These are phyloP conservation scores for Macaca fascicularis DNA, from an alignment of 2,113 vertebrate genomes.

Conservation along the genomic window T2T-MFA8v1.1 NC_088395.1:97709001-97709500, in stretches of 20 bases:
- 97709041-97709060: neutral
- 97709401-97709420: neutral
- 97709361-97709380: neutral
- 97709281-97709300: neutral
- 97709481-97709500: neutral
- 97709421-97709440: neutral
- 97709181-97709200: neutral
- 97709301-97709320: neutral
- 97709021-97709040: neutral
- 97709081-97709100: neutral
- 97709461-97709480: neutral
- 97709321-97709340: neutral
- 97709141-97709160: neutral
- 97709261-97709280: neutral
- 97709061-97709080: neutral
- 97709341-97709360: neutral
- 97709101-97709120: neutral
- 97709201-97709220: neutral
- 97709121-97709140: neutral
- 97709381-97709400: neutral
- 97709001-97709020: neutral
- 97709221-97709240: neutral
- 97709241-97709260: neutral
- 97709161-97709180: neutral
- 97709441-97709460: neutral